A percentile compares a stretch with the other conserved stretches of the same genome.
Conservation (phyloP, 2,113 vertebrate species). For the Carettochelys insculpta region DNA sequence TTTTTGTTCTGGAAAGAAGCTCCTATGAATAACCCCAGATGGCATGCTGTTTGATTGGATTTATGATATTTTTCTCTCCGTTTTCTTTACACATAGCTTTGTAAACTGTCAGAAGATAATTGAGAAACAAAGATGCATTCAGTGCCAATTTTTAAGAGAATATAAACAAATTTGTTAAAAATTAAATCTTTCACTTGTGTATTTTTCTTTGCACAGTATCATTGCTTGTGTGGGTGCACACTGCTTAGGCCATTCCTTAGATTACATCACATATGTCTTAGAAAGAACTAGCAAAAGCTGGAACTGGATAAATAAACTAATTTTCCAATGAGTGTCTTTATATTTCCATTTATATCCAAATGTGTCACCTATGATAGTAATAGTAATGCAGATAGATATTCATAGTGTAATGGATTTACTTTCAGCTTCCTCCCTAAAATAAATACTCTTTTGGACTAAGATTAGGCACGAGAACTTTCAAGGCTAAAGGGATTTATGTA, state of each 20-base stretch:
- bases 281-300: background rate
- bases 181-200: background rate
- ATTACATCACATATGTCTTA: background rate
- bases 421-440: background rate
- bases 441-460: background rate
- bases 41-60: background rate
- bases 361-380: background rate
- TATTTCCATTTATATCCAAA: background rate
- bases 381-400: background rate
- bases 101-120: background rate
- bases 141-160: background rate
- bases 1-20: constrained; percentile 11
- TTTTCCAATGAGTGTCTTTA: background rate
- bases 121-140: background rate
- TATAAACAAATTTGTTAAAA: background rate
- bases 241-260: background rate
- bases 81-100: constrained; percentile 1
- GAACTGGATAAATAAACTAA: background rate
- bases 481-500: background rate
- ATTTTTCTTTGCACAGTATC: background rate
- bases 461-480: background rate
- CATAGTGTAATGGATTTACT: background rate
- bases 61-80: background rate
- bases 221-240: background rate
- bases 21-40: background rate